A percentile compares a stretch with the other conserved stretches of the same genome.
Evolutionary conservation across 2,888 invertebrate species (phyloP).

Genomic region (Octonoba sinensis): DNA sequence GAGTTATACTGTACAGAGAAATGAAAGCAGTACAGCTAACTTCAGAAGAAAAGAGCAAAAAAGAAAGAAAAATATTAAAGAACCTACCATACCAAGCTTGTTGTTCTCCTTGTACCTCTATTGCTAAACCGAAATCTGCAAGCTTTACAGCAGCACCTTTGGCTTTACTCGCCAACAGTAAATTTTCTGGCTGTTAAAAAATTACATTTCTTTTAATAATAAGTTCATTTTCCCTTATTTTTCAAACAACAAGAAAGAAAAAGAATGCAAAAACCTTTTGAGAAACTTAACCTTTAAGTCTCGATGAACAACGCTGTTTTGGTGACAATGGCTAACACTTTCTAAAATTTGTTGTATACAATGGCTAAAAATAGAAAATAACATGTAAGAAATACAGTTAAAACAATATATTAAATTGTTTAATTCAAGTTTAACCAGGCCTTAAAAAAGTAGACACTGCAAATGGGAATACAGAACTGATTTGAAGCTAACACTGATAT

Average conservation of each 20-base stretch:
- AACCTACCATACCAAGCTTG: slow-evolving; percentile 93
- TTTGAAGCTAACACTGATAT: too few species aligned
- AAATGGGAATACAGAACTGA: too few species aligned
- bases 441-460: too few species aligned
- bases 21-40: too few species aligned
- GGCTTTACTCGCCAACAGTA: slow-evolving; percentile 97
- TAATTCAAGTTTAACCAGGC: too few species aligned
- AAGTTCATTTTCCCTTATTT: neutral
- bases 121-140: slow-evolving; percentile 99
- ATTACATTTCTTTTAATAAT: neutral
- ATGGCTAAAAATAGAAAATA: slow-evolving; percentile 76
- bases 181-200: slow-evolving; percentile 90
- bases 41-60: too few species aligned
- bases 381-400: neutral
- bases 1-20: too few species aligned
- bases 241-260: slow-evolving; percentile 2
- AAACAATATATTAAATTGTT: too few species aligned
- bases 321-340: slow-evolving; percentile 99
- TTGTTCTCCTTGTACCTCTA: slow-evolving; percentile 98
- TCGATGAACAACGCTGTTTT: slow-evolving; percentile 98
- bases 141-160: slow-evolving; percentile 99
- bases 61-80: neutral
- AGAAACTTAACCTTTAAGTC: slow-evolving; percentile 82
- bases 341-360: slow-evolving; percentile 99
- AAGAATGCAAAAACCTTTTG: neutral